Conservation (phyloP, 2,888 invertebrate species). For the Slavum lentiscoides region DNA sequence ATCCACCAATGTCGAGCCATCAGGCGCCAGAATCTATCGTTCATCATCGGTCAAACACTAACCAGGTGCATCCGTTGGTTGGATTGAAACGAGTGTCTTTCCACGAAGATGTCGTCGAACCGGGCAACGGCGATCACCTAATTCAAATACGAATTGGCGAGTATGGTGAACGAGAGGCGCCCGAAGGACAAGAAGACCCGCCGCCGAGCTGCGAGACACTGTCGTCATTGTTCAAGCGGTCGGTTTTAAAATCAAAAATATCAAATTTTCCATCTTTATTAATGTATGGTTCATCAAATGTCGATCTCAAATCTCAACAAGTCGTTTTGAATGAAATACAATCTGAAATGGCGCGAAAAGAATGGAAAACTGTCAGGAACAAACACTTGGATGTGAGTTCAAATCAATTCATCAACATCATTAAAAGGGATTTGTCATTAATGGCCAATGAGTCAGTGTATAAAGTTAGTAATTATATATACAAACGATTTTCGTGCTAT, state of each 20-base stretch:
- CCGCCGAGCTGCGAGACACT: neutral
- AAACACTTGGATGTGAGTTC: constrained; percentile 13
- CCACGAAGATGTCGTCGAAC: constrained; percentile 36
- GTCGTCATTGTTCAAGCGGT: too few relatives aligned
- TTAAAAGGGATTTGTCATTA: constrained; percentile 36
- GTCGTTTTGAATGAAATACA: too few relatives aligned
- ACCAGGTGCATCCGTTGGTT: constrained; percentile 18
- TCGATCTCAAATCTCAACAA: too few relatives aligned
- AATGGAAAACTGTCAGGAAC: constrained; percentile 5
- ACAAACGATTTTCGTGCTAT: too few relatives aligned
- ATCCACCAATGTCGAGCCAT: constrained; percentile 1
- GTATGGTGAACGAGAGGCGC: constrained; percentile 18
- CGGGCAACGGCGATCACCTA: neutral
- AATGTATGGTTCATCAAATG: too few relatives aligned
- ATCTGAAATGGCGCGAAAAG: constrained; percentile 15
- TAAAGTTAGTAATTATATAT: constrained; percentile 18
- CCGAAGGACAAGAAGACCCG: constrained; percentile 45
- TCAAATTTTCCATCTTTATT: too few relatives aligned
- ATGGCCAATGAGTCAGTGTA: constrained; percentile 30
- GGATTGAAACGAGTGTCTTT: constrained; percentile 26
- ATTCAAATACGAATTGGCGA: constrained; percentile 22
- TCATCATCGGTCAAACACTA: constrained; percentile 26
- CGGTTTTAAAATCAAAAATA: too few relatives aligned
- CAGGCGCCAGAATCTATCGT: constrained; percentile 17
- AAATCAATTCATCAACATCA: constrained; percentile 8